Base-by-base conservation (phyloP, 2,113 vertebrate genomes). In the Cynopterus brachyotis region DNA sequence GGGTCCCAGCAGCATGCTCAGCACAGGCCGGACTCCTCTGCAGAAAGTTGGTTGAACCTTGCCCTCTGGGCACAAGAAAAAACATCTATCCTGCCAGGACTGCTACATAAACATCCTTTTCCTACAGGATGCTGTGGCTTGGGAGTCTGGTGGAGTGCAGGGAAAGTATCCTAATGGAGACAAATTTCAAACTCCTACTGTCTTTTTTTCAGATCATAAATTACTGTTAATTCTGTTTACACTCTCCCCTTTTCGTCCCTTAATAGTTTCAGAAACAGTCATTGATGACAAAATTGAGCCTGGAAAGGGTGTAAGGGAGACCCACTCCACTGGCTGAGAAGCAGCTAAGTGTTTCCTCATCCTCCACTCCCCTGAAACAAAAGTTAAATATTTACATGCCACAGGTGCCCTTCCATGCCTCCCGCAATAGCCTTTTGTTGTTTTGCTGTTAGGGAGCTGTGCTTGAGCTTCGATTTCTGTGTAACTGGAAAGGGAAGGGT, bases 121-220 rank as follows among this genome's bases (percentile, higher is more conserved):
- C 95, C 97, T 96, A 45, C 28, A 76, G 89, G 97, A 50, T 98
- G 96, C 76, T 57, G 85, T 40, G 90, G 91, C 89, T 83, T 78
- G 75, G 92, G 97, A 95, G 96, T 96, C 96, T 97, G 72, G 81
- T 30, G 70, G 80, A 94, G 90, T 42, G 69, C 47, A 94, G 91
- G 96, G 96, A 96, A 97, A 97, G 95, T 75, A 92, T 89, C 97
- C 98, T 96, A 79, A 80, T 97, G 88, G 94, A 98, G 96, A 95
- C 81, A 90, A 95, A 97, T 96, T 97, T 98, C 69, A 70, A 97
- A 86, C 55, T 89, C 96, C 96, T 35, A 93, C 88, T 78, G 93
- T 80, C 96, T 86, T 91, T 70, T 83, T 84, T 98, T 45, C 69
- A 95, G 91, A 62, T 97, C 91, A 80, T 96, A 97, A 96, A 96